Conservation (phyloP, 2,888 invertebrate genomes). For the Eledone cirrhosa region DNA sequence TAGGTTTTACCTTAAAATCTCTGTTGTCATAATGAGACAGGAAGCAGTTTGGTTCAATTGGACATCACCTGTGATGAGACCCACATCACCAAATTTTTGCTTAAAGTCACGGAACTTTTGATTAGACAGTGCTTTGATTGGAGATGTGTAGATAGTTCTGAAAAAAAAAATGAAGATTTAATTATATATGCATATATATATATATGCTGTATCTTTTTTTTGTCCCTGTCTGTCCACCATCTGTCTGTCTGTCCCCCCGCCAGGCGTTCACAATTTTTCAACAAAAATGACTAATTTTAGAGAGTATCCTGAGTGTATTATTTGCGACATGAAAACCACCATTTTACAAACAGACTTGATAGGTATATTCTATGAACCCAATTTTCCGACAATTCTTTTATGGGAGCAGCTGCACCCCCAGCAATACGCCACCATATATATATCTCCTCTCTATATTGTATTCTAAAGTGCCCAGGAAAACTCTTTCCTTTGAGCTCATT, state of each 20-base stretch:
- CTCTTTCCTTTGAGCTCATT: no score
- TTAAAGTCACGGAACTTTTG: conserved; percentile 99
- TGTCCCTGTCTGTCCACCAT: neutral
- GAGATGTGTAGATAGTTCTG: conserved; percentile 89
- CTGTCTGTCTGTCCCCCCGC: neutral
- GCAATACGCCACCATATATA: no score
- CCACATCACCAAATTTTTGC: conserved; percentile 75
- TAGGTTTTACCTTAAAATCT: conserved; percentile 78
- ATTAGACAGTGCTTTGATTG: conserved; percentile 98
- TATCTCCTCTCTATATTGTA: no score
- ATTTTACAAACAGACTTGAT: no score
- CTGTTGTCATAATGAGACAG: conserved; percentile 99
- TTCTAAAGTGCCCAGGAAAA: no score
- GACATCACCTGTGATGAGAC: conserved; percentile 75
- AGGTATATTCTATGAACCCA: no score
- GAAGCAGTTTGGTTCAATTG: conserved; percentile 93
- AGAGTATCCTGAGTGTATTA: neutral
- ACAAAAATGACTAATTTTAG: no score
- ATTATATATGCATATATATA: neutral
- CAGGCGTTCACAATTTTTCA: neutral
- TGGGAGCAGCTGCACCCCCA: no score
- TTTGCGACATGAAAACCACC: no score
- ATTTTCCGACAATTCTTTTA: no score
- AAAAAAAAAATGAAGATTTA: conserved; percentile 27
- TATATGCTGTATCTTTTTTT: no score